Evolutionary conservation across 1,140 invertebrate species (phyloP).

Genomic region (Papilio polyxenes): DNA sequence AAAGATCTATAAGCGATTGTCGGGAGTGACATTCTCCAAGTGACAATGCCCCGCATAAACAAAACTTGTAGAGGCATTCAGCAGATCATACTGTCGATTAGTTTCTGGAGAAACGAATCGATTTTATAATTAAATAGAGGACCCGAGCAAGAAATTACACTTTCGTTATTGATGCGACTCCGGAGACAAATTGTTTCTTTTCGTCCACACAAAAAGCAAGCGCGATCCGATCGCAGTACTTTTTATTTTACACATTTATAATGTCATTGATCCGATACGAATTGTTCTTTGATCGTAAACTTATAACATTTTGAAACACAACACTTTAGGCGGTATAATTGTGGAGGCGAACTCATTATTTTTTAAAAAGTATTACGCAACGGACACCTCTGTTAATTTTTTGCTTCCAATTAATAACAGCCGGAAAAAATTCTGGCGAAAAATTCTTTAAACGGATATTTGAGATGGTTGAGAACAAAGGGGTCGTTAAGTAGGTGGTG

Average conservation of each 20-base stretch:
- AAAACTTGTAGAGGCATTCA: constrained; percentile 49
- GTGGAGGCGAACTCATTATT: constrained; percentile 59
- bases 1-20: constrained; percentile 33
- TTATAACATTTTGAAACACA: constrained; percentile 51
- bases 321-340: constrained; percentile 58
- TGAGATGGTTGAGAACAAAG: constrained; percentile 70
- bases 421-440: constrained; percentile 57
- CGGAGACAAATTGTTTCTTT: constrained; percentile 58
- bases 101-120: constrained; percentile 63
- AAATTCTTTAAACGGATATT: constrained; percentile 61
- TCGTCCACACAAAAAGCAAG: constrained; percentile 51
- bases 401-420: constrained; percentile 71
- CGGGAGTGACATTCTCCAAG: constrained; percentile 42
- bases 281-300: constrained; percentile 46
- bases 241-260: constrained; percentile 55
- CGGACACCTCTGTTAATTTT: constrained; percentile 64
- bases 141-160: constrained; percentile 56
- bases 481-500: constrained; percentile 48
- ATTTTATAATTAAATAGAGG: constrained; percentile 68
- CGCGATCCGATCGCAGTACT: constrained; percentile 43
- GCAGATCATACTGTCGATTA: constrained; percentile 52
- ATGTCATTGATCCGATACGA: constrained; percentile 57
- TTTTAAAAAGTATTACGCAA: constrained; percentile 50
- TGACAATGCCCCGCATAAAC: constrained; percentile 45
- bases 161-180: constrained; percentile 52